Conservation (phyloP, 1,140 invertebrate genomes). For the Holotrichia oblita region DNA sequence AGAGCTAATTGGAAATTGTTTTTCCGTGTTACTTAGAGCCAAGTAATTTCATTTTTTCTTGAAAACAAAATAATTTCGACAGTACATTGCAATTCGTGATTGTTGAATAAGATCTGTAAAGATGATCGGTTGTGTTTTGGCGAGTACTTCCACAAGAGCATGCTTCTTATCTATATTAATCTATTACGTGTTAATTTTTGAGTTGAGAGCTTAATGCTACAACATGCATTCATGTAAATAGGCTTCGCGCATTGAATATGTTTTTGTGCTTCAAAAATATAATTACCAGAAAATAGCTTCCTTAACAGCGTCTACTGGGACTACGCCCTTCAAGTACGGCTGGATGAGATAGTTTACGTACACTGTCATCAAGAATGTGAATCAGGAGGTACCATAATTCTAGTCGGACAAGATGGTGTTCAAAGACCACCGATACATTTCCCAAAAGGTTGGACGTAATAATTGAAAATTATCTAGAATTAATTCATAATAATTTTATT, state of each 20-base stretch:
- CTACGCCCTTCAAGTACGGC: slow-evolving; percentile 86
- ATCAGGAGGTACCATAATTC: slow-evolving; percentile 83
- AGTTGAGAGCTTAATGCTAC: too few relatives aligned
- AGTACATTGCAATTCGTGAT: too few relatives aligned
- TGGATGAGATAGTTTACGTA: slow-evolving; percentile 92
- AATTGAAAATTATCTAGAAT: not conserved
- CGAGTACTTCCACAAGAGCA: too few relatives aligned
- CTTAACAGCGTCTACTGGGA: slow-evolving; percentile 81
- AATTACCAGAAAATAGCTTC: slow-evolving; percentile 33
- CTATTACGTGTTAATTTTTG: slow-evolving; percentile 3
- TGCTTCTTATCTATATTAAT: too few relatives aligned
- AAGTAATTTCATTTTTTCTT: too few relatives aligned
- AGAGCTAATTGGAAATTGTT: too few relatives aligned
- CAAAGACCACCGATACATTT: slow-evolving; percentile 93
- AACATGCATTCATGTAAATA: not conserved
- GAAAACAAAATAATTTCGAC: too few relatives aligned
- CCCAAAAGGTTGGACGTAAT: slow-evolving; percentile 76
- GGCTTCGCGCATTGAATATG: not conserved
- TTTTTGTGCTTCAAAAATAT: slow-evolving; percentile 25
- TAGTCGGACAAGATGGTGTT: slow-evolving; percentile 94
- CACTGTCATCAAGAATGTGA: slow-evolving; percentile 92
- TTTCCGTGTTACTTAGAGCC: too few relatives aligned
- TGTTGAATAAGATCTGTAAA: too few relatives aligned
- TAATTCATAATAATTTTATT: not conserved
- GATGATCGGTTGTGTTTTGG: too few relatives aligned